Conservation (phyloP, 64 coral and sea anemone species). For the Astreopora myriophthalma region DNA sequence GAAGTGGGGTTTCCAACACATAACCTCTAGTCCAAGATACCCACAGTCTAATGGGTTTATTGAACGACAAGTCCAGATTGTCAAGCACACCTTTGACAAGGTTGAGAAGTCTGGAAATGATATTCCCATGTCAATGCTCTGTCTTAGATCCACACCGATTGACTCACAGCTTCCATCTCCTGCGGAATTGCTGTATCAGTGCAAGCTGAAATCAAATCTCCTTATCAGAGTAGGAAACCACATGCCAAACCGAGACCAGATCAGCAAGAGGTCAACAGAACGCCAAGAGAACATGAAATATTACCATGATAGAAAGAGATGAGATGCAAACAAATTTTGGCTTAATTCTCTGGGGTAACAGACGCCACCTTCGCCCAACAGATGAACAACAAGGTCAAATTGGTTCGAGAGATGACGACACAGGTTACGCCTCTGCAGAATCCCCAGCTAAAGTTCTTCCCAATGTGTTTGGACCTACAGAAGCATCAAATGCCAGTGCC, state of each 20-base stretch:
- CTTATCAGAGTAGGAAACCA: not conserved
- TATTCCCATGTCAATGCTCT: not conserved
- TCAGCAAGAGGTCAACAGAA: not conserved
- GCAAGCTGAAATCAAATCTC: slow-evolving; percentile 2
- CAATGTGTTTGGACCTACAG: too few relatives aligned
- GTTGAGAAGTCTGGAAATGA: slow-evolving; percentile 8
- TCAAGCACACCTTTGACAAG: slow-evolving; percentile 8
- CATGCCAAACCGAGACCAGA: not conserved
- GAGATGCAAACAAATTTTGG: not conserved
- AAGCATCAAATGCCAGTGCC: not conserved
- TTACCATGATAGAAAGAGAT: slow-evolving; percentile 9
- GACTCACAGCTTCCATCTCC: slow-evolving; percentile 18
- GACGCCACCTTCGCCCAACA: slow-evolving; percentile 16
- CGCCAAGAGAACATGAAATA: not conserved
- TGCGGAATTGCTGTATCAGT: not conserved
- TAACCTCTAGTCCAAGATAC: slow-evolving; percentile 43
- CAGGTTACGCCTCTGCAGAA: not conserved
- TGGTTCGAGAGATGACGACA: not conserved
- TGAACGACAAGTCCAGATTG: not conserved
- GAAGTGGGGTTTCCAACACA: slow-evolving; percentile 2
- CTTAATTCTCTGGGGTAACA: not conserved
- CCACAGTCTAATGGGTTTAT: slow-evolving; percentile 27
- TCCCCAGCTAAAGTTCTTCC: not conserved
- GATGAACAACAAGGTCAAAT: not conserved
- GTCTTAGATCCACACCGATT: slow-evolving; percentile 21